Evolutionary conservation across 2,797 vertebrate genomes (phyloP), one percentile per base, ranked within the genome.

Genomic region (Hyperoplus lanceolatus): DNA sequence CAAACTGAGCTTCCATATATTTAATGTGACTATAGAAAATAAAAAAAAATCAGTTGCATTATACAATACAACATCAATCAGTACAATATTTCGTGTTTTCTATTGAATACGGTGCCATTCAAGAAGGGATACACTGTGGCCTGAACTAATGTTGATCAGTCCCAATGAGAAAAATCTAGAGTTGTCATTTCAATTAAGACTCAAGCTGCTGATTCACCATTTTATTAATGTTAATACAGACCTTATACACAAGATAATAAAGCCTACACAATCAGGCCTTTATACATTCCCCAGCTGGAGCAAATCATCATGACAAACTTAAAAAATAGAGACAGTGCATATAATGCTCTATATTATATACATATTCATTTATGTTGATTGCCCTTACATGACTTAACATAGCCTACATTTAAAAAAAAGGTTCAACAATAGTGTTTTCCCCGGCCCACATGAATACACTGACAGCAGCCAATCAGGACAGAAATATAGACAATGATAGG

Each of bases 311-410:
- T 60, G 68, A 85, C 65, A 71, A 71, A 61, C 64, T 53, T 57
- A 59, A 66, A 91, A 91, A 91, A 94, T 83, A 93, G 82, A 90
- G 70, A 84, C 64, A 46, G 70, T 88, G 62, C 73, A 90, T 80
- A 73, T 49, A 16, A 74, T 81, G 76, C 73, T 65, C 56, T 70
- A 70, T 70, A 80, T 80, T 83, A 90, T 87, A 92, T 86, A 93
- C 84, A 89, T 90, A 91, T 88, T 81, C 75, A 87, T 89, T 59
- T 89, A 70, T 79, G 77, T 16, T 73, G 91, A 94, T 91, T 94
- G 91, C 91, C 86, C 85, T 80, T 80, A 82, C 50, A 79, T 81
- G 79, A 84, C 15, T 83, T 54, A 59, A 78, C 54, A 3, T 29
- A 48, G 51, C 70, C 43, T 21, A 38, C 29, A 46, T 61, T 77